Evolutionary conservation across 2,797 vertebrate species (phyloP).

Genomic region (Carcharodon carcharias): DNA sequence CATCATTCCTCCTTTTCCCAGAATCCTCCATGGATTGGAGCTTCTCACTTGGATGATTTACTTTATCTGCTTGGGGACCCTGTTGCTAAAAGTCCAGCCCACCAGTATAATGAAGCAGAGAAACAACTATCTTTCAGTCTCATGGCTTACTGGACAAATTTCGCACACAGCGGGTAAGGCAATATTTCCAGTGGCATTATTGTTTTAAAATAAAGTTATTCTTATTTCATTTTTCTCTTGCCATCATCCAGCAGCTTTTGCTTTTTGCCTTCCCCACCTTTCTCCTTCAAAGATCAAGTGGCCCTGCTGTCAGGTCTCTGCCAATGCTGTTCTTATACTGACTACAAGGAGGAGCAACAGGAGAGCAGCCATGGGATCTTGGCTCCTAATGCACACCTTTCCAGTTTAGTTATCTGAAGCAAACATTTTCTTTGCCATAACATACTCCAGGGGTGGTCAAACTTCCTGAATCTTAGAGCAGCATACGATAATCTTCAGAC

Average conservation of each 20-base stretch:
- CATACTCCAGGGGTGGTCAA: neutral
- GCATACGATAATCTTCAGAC: too few relatives aligned
- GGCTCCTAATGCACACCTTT: neutral
- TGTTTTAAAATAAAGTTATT: neutral
- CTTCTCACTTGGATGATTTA: slow-evolving; percentile 25
- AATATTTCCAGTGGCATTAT: neutral
- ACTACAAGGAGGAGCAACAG: neutral
- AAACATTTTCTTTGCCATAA: neutral
- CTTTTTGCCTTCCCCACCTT: neutral
- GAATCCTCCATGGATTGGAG: neutral
- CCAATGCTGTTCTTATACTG: neutral
- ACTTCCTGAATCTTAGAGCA: too few relatives aligned
- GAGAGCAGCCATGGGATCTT: neutral
- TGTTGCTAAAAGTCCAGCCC: slow-evolving; percentile 9
- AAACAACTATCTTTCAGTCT: slow-evolving; percentile 13
- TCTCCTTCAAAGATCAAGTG: neutral
- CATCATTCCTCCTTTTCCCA: neutral
- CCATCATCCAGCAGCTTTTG: neutral
- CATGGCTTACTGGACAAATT: slow-evolving; percentile 33
- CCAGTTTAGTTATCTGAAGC: neutral
- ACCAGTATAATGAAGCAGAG: neutral
- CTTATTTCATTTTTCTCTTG: too few relatives aligned
- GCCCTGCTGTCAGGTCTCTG: neutral
- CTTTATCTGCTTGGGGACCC: slow-evolving; percentile 15
- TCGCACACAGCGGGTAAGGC: neutral